Evolutionary conservation across 2,888 invertebrate genomes (phyloP), one percentile per base, ranked within the genome.

Genomic region (Oxyteleia sp.): DNA sequence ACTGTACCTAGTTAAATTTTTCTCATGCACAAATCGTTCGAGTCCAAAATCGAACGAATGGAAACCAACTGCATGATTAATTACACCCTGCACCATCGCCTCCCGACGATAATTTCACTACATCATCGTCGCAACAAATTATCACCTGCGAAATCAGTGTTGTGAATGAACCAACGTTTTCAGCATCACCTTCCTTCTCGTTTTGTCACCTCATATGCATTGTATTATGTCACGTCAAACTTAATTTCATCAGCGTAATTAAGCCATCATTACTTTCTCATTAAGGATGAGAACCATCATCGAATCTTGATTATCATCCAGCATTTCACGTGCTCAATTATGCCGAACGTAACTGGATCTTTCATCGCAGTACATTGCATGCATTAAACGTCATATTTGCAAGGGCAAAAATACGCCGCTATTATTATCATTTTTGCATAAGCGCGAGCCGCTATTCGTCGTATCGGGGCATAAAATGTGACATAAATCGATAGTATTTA

Each of bases 231-330:
- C 15, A 66, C 11, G n/a, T 29, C 38, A 61, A 69, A 18, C 2
- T 63, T 29, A 11, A 38, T 78, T 55, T 69, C 53, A 35, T 29
- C 13, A 8, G 47, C 26, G 55, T 78, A 69, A 78, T 78, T 78
- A 78, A 53, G 59, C 7, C 18, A 11, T 11, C 23, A 35, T 66
- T 23, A 66, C 51, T 72, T 53, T 64, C 72, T 23, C 57, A 72
- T 68, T 59, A 59, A 26, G n/a, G 15, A 1, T 29, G 11, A n/a
- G n/a, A n/a, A n/a, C 10, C 57, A 61, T 53, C 29, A 38, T 38
- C 16, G 18, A 29, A 59, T 64, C 41, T 18, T 29, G 41, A 64
- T 76, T 66, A 76, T 78, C 51, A 61, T 61, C 18, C n/a, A 35
- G 16, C 15, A 18, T 16, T 69, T 11, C 4, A 13, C 23, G n/a